A percentile compares a stretch with the other conserved stretches of the same genome.
phyloP scores from a whole-genome alignment of 2,888 invertebrate species.

The Oscheius sp. region DNA sequence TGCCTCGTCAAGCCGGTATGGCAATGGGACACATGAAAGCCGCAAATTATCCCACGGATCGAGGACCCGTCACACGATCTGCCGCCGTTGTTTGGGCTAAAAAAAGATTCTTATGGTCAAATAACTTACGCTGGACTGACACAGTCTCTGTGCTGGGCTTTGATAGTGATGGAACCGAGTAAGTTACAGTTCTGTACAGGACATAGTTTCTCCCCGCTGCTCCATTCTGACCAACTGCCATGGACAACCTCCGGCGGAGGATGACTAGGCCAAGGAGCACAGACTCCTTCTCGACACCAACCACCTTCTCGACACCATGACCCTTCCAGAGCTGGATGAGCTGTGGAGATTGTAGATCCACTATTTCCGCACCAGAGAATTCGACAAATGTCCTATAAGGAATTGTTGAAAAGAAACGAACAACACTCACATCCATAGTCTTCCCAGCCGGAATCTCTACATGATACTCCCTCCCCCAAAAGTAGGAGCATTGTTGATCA shows the following conservation, averaged over 20 bases:
- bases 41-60: slow-evolving; percentile 67
- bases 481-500: slow-evolving; percentile 70
- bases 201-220: slow-evolving; percentile 56
- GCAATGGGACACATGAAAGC: slow-evolving; percentile 48
- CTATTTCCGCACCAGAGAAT: slow-evolving; percentile 70
- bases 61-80: slow-evolving; percentile 60
- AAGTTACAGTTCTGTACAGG: slow-evolving; percentile 68
- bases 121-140: slow-evolving; percentile 67
- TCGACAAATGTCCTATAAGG: slow-evolving; percentile 65
- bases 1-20: slow-evolving; percentile 52
- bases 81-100: slow-evolving; percentile 70
- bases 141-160: slow-evolving; percentile 65
- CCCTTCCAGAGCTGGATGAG: slow-evolving; percentile 70
- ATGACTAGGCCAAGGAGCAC: slow-evolving; percentile 56
- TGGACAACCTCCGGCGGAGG: slow-evolving; percentile 50
- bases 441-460: slow-evolving; percentile 68
- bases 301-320: slow-evolving; percentile 68
- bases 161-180: slow-evolving; percentile 60
- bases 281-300: slow-evolving; percentile 69
- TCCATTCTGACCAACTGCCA: slow-evolving; percentile 69
- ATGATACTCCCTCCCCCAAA: slow-evolving; percentile 70
- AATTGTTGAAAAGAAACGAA: neutral
- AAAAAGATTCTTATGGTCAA: slow-evolving; percentile 8
- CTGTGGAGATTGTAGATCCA: slow-evolving; percentile 70
- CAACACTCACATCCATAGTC: slow-evolving; percentile 51